phyloP scores from a whole-genome alignment of 2,113 vertebrate genomes.

The Gadus macrocephalus region DNA sequence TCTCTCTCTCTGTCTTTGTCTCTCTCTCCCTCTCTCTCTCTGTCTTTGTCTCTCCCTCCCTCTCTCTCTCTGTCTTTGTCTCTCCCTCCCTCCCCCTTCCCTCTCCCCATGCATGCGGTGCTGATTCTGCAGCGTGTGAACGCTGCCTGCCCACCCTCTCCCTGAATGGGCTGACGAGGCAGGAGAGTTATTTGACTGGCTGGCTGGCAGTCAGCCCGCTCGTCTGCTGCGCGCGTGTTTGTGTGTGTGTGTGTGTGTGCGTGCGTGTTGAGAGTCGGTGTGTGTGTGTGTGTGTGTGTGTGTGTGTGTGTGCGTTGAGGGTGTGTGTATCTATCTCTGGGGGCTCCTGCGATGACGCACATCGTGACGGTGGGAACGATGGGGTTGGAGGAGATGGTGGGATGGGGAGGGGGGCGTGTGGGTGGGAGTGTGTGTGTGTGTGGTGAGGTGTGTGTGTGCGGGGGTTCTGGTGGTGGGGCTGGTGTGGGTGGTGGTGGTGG shows the following conservation, averaged over 20 bases:
- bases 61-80: conserved; percentile 17
- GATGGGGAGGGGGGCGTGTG: conserved; percentile 10
- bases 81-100: background rate
- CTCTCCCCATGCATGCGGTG: background rate
- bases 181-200: conserved; percentile 52
- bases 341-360: conserved; percentile 71
- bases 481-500: no score
- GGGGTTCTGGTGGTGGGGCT: no score
- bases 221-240: conserved; percentile 24
- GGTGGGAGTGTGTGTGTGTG: conserved; percentile 9
- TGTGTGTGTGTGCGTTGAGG: conserved; percentile 43
- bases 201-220: conserved; percentile 10
- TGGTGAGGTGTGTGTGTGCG: no score
- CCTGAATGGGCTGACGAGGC: conserved; percentile 55
- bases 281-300: conserved; percentile 20
- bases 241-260: conserved; percentile 23
- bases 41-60: conserved; percentile 5
- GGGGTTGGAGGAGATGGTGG: conserved; percentile 38
- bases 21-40: background rate
- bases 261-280: conserved; percentile 40
- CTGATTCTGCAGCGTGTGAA: conserved; percentile 31
- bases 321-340: conserved; percentile 48
- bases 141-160: conserved; percentile 44
- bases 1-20: background rate
- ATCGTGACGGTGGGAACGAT: conserved; percentile 63